These are phyloP conservation scores for Zaprionus vittiger DNA, from an alignment of 1,140 invertebrate species.

Conservation along the genomic window DNA sequence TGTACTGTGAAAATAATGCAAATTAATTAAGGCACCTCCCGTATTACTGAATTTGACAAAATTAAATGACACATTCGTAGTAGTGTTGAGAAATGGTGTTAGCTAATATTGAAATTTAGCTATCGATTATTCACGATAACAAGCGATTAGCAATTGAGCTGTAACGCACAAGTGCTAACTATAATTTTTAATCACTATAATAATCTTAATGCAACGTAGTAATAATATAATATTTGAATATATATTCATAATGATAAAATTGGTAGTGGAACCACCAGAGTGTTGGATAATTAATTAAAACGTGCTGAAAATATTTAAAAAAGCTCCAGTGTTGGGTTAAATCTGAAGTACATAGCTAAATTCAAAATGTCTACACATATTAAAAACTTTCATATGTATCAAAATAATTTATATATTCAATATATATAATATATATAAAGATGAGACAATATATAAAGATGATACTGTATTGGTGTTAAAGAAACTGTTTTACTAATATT, in stretches of 20 bases:
- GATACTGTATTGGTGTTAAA: neutral
- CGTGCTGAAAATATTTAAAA: neutral
- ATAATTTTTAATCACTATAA: neutral
- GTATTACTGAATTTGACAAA: conserved; percentile 43
- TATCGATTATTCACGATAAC: neutral
- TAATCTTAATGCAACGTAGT: neutral
- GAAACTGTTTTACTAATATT: neutral
- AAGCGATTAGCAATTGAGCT: neutral
- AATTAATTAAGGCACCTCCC: conserved; percentile 52
- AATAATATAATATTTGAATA: neutral
- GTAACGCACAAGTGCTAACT: neutral
- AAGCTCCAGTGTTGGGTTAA: neutral
- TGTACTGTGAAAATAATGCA: conserved; percentile 48
- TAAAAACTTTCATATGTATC: neutral
- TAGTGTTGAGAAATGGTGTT: conserved; percentile 21
- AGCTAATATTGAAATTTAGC: neutral
- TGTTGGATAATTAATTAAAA: too few relatives aligned
- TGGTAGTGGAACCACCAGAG: neutral
- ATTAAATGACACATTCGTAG: conserved; percentile 48
- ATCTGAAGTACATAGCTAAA: neutral
- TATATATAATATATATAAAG: too few relatives aligned
- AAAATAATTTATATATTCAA: neutral
- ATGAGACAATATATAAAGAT: too few relatives aligned
- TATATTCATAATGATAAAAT: neutral
- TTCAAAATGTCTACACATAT: neutral